phyloP scores from a whole-genome alignment of 2,797 vertebrate species.

The Pipistrellus pygmaeus region DNA sequence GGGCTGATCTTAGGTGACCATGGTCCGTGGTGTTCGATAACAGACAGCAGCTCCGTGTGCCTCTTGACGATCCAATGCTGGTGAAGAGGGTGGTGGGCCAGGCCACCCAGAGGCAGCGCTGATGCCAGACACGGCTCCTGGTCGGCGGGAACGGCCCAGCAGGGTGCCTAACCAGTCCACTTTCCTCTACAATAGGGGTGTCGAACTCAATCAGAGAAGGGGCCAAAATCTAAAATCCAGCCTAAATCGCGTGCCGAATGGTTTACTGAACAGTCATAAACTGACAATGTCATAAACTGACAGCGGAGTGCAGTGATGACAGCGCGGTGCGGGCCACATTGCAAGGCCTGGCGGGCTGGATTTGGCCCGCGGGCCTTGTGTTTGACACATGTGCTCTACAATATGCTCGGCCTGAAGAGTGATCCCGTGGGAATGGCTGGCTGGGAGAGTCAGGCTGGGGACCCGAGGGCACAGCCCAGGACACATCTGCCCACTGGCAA shows the following conservation, averaged over 20 bases:
- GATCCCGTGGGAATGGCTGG: not conserved
- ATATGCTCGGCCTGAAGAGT: not conserved
- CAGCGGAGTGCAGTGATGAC: no score
- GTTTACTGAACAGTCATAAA: no score
- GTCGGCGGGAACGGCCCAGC: not conserved
- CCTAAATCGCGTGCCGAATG: no score
- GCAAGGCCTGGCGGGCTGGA: no score
- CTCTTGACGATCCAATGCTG: not conserved
- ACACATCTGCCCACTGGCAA: rapidly evolving
- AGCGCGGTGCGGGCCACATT: no score
- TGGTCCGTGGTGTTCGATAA: not conserved
- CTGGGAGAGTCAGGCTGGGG: no score
- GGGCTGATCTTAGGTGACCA: not conserved
- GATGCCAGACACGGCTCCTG: not conserved
- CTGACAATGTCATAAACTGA: no score
- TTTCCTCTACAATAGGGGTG: not conserved
- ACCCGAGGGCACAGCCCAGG: not conserved
- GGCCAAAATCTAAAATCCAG: no score
- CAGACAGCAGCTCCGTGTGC: not conserved
- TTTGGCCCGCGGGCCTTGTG: no score
- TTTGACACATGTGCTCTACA: no score
- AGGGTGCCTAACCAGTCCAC: not conserved
- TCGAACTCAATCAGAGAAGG: no score
- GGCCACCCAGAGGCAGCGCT: not conserved
- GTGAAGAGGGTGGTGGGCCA: not conserved